These are phyloP conservation scores for Lumbricus terrestris DNA, from an alignment of 2,888 invertebrate species.

Conservation along the genomic window DNA sequence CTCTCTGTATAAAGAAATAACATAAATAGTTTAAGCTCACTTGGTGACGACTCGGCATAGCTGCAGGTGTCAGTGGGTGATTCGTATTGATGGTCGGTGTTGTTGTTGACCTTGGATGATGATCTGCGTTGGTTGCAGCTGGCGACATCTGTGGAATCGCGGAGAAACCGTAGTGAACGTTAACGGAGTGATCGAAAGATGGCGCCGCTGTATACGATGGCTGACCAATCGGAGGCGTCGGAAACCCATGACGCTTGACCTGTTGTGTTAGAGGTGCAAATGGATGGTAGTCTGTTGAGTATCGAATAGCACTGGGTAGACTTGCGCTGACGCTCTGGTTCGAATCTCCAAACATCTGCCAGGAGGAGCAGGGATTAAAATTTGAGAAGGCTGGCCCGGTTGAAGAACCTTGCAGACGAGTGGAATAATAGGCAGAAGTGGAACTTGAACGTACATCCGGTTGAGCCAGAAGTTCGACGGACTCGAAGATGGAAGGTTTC, in stretches of 20 bases:
- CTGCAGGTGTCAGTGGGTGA: background rate
- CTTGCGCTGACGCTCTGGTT: background rate
- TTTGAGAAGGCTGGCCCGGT: background rate
- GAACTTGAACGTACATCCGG: background rate
- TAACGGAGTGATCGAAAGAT: background rate
- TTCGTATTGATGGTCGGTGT: background rate
- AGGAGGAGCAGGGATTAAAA: background rate
- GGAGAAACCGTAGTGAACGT: background rate
- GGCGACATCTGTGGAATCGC: background rate
- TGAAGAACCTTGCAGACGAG: background rate
- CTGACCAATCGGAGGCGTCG: background rate
- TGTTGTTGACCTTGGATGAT: background rate
- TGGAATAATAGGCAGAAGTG: background rate
- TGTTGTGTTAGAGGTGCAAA: background rate
- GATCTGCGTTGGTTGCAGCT: background rate
- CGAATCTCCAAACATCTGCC: background rate
- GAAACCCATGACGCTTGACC: background rate
- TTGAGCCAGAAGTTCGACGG: constrained; percentile 20
- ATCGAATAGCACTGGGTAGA: background rate
- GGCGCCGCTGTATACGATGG: background rate
- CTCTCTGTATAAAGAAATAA: background rate
- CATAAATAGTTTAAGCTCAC: background rate
- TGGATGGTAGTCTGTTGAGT: background rate
- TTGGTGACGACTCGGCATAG: background rate
- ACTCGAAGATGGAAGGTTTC: constrained; percentile 18